Evolutionary conservation across 2,797 vertebrate species (phyloP), one percentile per base, ranked within the genome.

Genomic region (Peromyscus aztecus): DNA sequence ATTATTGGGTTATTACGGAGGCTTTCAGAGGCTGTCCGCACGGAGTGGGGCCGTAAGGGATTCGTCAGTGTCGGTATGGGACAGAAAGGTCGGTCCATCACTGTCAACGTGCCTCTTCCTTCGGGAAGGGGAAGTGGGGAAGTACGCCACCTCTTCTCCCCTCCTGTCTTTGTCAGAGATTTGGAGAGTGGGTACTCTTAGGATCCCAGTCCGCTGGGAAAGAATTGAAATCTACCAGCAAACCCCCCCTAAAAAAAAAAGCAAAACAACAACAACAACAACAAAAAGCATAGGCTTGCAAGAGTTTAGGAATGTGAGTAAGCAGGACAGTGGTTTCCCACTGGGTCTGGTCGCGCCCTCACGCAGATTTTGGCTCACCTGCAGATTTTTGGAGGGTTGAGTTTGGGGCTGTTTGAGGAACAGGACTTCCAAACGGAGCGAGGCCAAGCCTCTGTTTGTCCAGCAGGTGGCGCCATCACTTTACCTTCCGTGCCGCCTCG

Each of bases 401-500:
- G 40, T 59, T 73, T 2, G 3, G 34, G 2, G 9, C 17, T 24
- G 19, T 12, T 31, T 81, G 40, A 85, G 11, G 40, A 77, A 37
- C 19, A 40, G 34, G 82, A 55, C 2, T 27, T 57, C 17, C 37
- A 43, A 40, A 69, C 0, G 27, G 37, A 82, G 46, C 6, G 57
- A 90, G 10, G 4, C 17, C 27, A 10, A 43, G n/a, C 73, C 89
- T 89, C 13, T 2, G 0, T 90, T 76, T 96, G 0, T 93, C 97
- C 98, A 97, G 97, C 96, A 98, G 98, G 90, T 98, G 98, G 98
- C 94, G 85, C 96, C 95, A 94, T 96, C 93, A 94, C 96, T 97
- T 97, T 98, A 98, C 21, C 94, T 97, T 97, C 93, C 0, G 52
- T 7, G 27, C 29, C 29, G 52, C 34, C 13, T 19, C 1, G 11